phyloP scores from a whole-genome alignment of 2,888 invertebrate species.

The Dioctria rufipes region DNA sequence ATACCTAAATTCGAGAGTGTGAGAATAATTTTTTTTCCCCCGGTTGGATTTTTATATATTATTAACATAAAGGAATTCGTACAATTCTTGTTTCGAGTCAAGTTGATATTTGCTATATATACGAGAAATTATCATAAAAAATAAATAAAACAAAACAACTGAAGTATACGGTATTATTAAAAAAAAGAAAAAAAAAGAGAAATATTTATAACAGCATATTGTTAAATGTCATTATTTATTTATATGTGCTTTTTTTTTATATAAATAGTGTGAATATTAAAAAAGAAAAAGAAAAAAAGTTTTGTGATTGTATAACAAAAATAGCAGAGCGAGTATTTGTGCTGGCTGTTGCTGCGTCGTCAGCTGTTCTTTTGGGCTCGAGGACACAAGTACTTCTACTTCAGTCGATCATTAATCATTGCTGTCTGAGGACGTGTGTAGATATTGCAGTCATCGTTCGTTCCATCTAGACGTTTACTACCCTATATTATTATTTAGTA shows the following conservation, averaged over 20 bases:
- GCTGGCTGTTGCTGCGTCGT: constrained; percentile 55
- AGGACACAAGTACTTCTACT: constrained; percentile 37
- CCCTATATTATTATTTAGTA: background rate
- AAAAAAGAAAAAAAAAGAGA: constrained; percentile 55
- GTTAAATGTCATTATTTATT: constrained; percentile 52
- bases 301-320: constrained; percentile 50
- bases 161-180: constrained; percentile 56
- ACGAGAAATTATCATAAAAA: constrained; percentile 29
- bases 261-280: constrained; percentile 25
- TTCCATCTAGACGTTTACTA: background rate
- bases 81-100: background rate
- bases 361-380: constrained; percentile 53
- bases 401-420: constrained; percentile 59
- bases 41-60: background rate
- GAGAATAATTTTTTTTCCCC: constrained; percentile 26
- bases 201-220: constrained; percentile 36
- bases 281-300: constrained; percentile 36
- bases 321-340: constrained; percentile 42
- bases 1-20: constrained; percentile 22
- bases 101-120: background rate
- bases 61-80: background rate
- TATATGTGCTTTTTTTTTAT: constrained; percentile 59
- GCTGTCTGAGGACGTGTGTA: constrained; percentile 55
- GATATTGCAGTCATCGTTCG: background rate
- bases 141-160: constrained; percentile 43